Base-by-base conservation (phyloP, 2,113 vertebrate species). In the Nibea coibor region DNA sequence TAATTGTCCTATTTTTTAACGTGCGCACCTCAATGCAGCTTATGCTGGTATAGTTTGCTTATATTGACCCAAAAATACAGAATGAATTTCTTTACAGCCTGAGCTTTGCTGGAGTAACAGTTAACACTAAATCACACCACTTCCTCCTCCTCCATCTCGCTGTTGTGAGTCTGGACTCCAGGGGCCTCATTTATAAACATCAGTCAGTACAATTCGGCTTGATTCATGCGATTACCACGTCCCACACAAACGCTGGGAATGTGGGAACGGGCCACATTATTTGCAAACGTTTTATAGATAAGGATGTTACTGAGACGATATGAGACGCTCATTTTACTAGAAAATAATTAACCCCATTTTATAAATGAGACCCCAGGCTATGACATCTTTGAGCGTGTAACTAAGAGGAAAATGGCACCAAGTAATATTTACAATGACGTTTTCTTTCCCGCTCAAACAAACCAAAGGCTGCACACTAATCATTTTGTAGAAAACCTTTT, bases 381-480 rank as follows among this genome's bases (percentile, higher is more conserved):
- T 19, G 4, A 66, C 20, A 6, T 42, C 47, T 17, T 39, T 43
- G 5, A 39, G 3, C 58, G 16, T 47, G 24, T 42, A 24, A 10
- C 42, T 12, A 10, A 58, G 59, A 57, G 19, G 63, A 69, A 22
- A 17, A 39, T 43, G 35, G 8, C 20, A 56, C 19, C 1, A 48
- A 20, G 43, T 19, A 2, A 19, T 15, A 39, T 28, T 22, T 22
- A 10, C 31, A 35, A 35, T 35, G 31, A 35, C 31, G 7, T 31
- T 31, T 31, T n/a, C 11, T 12, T 8, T 7, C 35, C 35, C 35
- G 1, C 35, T 4, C 35, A 39, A 54, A 26, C 39, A 76, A 86
- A 91, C 74, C 91, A 91, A 94, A 84, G 89, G 90, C 91, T 95
- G 92, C 90, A 93, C 87, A 84, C 76, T 68, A 59, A 86, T 78